A percentile compares a stretch with the other conserved stretches of the same genome.
These are phyloP conservation scores for Drosophila colorata DNA, from an alignment of 2,888 invertebrate genomes.

Conservation along the genomic window DNA sequence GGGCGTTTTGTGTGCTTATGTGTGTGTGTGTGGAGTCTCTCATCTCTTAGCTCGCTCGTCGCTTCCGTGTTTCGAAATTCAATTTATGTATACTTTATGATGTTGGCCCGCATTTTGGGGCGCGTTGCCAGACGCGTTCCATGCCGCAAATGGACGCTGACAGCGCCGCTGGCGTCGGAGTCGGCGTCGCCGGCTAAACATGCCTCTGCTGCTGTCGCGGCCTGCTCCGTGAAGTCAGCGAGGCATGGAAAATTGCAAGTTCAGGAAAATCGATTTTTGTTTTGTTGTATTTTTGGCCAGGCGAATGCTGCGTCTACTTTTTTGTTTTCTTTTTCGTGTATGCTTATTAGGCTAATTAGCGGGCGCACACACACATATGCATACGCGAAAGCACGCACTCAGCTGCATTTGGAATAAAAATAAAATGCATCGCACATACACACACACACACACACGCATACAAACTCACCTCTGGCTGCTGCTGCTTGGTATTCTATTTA, in stretches of 20 bases:
- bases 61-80: slow-evolving; percentile 79
- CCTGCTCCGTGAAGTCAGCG: slow-evolving; percentile 55
- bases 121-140: slow-evolving; percentile 42
- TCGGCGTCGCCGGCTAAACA: slow-evolving; percentile 46
- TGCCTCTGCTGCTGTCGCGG: slow-evolving; percentile 29
- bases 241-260: slow-evolving; percentile 73
- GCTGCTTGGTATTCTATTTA: slow-evolving; percentile 49
- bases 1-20: slow-evolving; percentile 35
- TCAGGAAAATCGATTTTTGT: slow-evolving; percentile 76
- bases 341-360: slow-evolving; percentile 50
- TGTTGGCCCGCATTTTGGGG: slow-evolving; percentile 55
- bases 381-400: neutral
- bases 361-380: slow-evolving; percentile 1
- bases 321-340: neutral
- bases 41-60: slow-evolving; percentile 38
- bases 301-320: slow-evolving; percentile 30
- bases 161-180: slow-evolving; percentile 28
- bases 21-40: slow-evolving; percentile 13
- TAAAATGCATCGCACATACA: slow-evolving; percentile 40
- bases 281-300: slow-evolving; percentile 55
- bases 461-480: slow-evolving; percentile 45
- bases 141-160: slow-evolving; percentile 38
- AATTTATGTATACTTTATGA: slow-evolving; percentile 76
- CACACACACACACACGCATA: slow-evolving; percentile 15
- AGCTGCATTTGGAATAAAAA: slow-evolving; percentile 43